Conservation (phyloP, 2,797 vertebrate species). For the Chanos chanos region DNA sequence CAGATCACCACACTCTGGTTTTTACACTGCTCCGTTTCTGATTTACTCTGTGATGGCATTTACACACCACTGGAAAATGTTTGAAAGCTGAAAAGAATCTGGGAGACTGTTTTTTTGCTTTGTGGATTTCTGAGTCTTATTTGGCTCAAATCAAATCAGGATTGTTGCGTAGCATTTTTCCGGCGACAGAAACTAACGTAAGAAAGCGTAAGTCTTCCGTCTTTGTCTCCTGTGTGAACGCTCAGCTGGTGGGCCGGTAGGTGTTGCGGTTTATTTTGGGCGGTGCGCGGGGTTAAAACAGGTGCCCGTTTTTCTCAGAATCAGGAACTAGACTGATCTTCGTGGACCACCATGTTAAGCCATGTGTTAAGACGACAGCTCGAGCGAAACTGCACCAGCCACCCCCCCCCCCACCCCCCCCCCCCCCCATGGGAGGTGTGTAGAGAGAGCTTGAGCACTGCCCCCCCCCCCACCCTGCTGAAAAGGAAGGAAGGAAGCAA, state of each 20-base stretch:
- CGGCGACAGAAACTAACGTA: too few relatives aligned
- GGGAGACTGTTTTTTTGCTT: too few relatives aligned
- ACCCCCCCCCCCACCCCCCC: constrained; percentile 48
- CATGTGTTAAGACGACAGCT: constrained; percentile 54
- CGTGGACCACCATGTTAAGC: constrained; percentile 62
- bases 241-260: constrained; percentile 24
- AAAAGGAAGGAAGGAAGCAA: constrained; percentile 72
- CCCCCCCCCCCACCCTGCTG: constrained; percentile 49
- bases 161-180: too few relatives aligned
- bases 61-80: too few relatives aligned
- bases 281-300: constrained; percentile 36
- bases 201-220: constrained; percentile 43
- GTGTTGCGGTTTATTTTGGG: constrained; percentile 45
- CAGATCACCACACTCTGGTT: constrained; percentile 57
- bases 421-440: too few relatives aligned
- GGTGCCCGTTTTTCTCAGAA: constrained; percentile 63
- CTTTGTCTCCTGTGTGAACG: constrained; percentile 30
- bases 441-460: constrained; percentile 49
- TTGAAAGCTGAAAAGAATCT: too few relatives aligned
- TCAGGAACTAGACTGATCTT: constrained; percentile 65
- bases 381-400: constrained; percentile 44
- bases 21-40: constrained; percentile 47
- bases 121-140: too few relatives aligned
- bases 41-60: too few relatives aligned
- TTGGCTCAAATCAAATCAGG: too few relatives aligned